Base-by-base conservation (phyloP, 2,888 invertebrate species). In the Syritta pipiens region DNA sequence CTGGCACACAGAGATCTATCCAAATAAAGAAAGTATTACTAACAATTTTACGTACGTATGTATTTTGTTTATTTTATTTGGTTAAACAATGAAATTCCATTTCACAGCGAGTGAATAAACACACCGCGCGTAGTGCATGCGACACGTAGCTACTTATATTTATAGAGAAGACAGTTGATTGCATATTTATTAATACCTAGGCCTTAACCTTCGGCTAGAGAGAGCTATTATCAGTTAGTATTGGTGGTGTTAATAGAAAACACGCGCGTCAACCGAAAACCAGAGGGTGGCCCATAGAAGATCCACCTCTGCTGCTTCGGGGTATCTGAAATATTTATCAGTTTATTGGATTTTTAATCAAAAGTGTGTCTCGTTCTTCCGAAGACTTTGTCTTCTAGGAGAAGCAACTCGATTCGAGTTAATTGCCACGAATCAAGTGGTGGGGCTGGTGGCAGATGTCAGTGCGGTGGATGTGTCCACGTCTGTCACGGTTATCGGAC, bases 11-110 rank as follows among this genome's bases (percentile, higher is more conserved):
- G 22, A 49, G 19, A 42, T 24, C 32, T 42, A 37, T 7, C 37
- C 42, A 59, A 30, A 24, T 28, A 4, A 48, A 42, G 40, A 59
- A 59, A 72, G 77, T 77, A 76, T 63, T 76, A 65, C 28, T 62
- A 53, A 48, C 49, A 63, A 62, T 69, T 53, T 62, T 62, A 76
- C 35, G 69, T 76, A 76, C 28, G 75, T 76, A 69, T 49, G n/a
- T 59, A 12, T 49, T 49, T 24, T 17, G 10, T 6, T 10, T 32
- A 12, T 12, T 24, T 22, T 5, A 20, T 46, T 10, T 46, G 12
- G 14, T 9, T 22, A 35, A 51, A 53, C 17, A 48, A 9, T 37
- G 17, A n/a, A n/a, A 17, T 17, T 17, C 7, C 17, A 17, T 17
- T 37, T 35, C 1, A 5, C 3, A 17, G 37, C 6, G 35, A n/a